phyloP scores from a whole-genome alignment of 2,888 invertebrate species.

The Galerucella pusilla region DNA sequence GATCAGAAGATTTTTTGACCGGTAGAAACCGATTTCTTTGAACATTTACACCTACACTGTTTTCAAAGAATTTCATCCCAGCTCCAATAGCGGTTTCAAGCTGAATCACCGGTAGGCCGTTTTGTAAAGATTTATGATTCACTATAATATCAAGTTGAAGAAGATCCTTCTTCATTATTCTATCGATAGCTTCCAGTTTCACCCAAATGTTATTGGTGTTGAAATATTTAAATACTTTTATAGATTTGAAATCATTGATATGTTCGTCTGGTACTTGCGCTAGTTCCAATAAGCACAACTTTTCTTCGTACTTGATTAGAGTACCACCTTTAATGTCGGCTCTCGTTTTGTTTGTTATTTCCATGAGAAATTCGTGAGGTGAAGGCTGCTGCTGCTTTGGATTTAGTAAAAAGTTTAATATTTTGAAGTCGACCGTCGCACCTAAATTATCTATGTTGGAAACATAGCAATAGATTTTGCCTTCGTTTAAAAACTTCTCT shows the following conservation, averaged over 20 bases:
- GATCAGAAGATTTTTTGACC: slow-evolving; percentile 97
- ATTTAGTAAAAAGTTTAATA: slow-evolving; percentile 77
- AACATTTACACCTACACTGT: slow-evolving; percentile 93
- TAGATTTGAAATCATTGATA: slow-evolving; percentile 97
- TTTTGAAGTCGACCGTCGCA: slow-evolving; percentile 97
- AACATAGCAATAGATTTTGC: slow-evolving; percentile 94
- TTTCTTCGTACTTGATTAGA: slow-evolving; percentile 94
- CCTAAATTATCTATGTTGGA: slow-evolving; percentile 99
- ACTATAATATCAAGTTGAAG: slow-evolving; percentile 98
- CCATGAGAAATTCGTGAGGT: slow-evolving; percentile 96
- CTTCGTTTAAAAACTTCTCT: slow-evolving; percentile 85
- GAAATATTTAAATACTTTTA: slow-evolving; percentile 98
- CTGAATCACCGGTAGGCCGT: slow-evolving; percentile 94
- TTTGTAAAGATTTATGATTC: slow-evolving; percentile 92
- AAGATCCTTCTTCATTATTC: slow-evolving; percentile 81
- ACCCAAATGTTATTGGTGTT: slow-evolving; percentile 99
- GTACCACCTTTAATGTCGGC: slow-evolving; percentile 99
- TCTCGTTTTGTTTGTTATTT: slow-evolving; percentile 98
- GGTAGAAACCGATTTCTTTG: slow-evolving; percentile 96
- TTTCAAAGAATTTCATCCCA: slow-evolving; percentile 98
- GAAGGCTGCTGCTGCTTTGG: slow-evolving; percentile 64
- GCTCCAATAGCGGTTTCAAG: slow-evolving; percentile 99
- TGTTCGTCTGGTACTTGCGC: slow-evolving; percentile 98
- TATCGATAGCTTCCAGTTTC: slow-evolving; percentile 88
- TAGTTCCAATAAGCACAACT: slow-evolving; percentile 92